Evolutionary conservation across 1,140 invertebrate species (phyloP).

Genomic region (Bombyx mori): ASM3026992v2 NC_085111.1:8245001-8245500

Average conservation of each 20-base stretch:
- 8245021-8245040: too few species aligned
- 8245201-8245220: slow-evolving; percentile 12
- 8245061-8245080: too few species aligned
- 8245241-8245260: too few species aligned
- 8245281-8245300: slow-evolving; percentile 29
- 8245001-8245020: too few species aligned
- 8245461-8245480: slow-evolving; percentile 10
- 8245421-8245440: slow-evolving; percentile 13
- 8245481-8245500: slow-evolving; percentile 4
- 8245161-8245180: slow-evolving; percentile 47
- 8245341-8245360: slow-evolving; percentile 37
- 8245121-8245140: not conserved
- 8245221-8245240: slow-evolving; percentile 2
- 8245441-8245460: slow-evolving; percentile 9
- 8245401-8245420: slow-evolving; percentile 10
- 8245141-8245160: not conserved
- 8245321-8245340: slow-evolving; percentile 67
- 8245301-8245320: slow-evolving; percentile 52
- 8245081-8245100: too few species aligned
- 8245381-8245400: not conserved
- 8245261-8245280: slow-evolving; percentile 19
- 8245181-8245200: slow-evolving; percentile 29
- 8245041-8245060: too few species aligned
- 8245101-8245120: too few species aligned
- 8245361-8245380: slow-evolving; percentile 10